Conservation (phyloP, 2,888 invertebrate genomes). For the Polylopha cassiicola region DNA sequence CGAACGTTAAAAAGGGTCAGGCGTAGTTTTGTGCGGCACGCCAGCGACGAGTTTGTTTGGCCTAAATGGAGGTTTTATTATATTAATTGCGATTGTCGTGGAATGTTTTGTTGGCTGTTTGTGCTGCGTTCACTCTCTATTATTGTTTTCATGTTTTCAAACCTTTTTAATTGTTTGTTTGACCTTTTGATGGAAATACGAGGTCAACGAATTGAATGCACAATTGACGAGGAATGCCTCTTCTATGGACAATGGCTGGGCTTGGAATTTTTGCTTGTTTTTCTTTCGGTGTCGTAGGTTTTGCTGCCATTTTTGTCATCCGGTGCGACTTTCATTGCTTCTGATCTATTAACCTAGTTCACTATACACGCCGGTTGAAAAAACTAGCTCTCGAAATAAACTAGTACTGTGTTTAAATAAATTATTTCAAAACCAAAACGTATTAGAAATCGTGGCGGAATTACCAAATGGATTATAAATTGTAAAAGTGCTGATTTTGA, state of each 20-base stretch:
- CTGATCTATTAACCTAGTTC: no score
- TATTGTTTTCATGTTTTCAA: constrained; percentile 17
- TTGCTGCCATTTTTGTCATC: no score
- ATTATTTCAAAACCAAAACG: neutral
- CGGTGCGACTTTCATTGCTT: no score
- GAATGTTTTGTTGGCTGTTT: constrained; percentile 38
- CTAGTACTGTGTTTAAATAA: neutral
- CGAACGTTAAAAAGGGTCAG: constrained; percentile 40
- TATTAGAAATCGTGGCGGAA: neutral
- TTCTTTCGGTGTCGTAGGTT: no score
- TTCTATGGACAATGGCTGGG: constrained; percentile 3
- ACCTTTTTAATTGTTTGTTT: constrained; percentile 19
- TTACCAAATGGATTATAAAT: no score
- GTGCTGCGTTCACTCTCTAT: constrained; percentile 20
- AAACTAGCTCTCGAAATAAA: no score
- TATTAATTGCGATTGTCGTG: constrained; percentile 49
- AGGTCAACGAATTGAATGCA: constrained; percentile 2
- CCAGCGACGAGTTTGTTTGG: constrained; percentile 39
- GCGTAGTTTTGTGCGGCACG: constrained; percentile 44
- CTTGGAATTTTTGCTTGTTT: no score
- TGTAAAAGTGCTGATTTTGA: no score
- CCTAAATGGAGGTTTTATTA: constrained; percentile 62
- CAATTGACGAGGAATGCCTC: constrained; percentile 7
- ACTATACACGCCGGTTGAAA: no score
- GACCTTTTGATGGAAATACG: constrained; percentile 16